Evolutionary conservation across 2,797 vertebrate genomes (phyloP).

Genomic region (Rallus crepitans): DNA sequence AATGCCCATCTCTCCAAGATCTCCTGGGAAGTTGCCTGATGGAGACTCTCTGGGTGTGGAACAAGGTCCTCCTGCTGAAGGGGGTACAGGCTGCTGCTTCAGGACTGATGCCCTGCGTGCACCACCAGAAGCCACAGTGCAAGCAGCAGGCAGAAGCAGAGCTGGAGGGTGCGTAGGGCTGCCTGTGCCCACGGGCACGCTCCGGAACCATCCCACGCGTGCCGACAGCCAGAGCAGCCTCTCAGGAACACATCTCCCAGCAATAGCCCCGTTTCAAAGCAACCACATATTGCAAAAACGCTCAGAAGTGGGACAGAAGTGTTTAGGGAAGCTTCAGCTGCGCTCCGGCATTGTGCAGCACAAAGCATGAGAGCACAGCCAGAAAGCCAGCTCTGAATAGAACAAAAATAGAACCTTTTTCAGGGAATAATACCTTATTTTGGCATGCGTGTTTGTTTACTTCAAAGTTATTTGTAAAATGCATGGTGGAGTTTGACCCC

Average conservation of each 20-base stretch:
- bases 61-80: background rate
- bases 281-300: background rate
- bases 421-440: constrained; percentile 66
- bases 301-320: constrained; percentile 56
- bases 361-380: constrained; percentile 44
- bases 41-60: background rate
- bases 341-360: constrained; percentile 40
- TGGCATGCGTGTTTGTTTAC: constrained; percentile 65
- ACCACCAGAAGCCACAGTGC: rapidly evolving
- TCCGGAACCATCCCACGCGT: background rate
- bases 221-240: background rate
- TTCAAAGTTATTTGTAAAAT: constrained; percentile 71
- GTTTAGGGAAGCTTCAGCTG: constrained; percentile 50
- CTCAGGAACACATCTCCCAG: background rate
- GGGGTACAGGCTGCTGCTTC: background rate
- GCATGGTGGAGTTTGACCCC: constrained; percentile 30
- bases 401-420: constrained; percentile 66
- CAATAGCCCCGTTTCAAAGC: background rate
- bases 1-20: background rate
- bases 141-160: background rate
- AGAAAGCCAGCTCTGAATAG: constrained; percentile 60
- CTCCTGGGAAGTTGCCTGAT: background rate
- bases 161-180: background rate
- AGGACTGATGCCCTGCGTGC: rapidly evolving
- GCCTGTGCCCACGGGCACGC: background rate